Conservation (phyloP, 2,888 invertebrate genomes). For the Drosophila tripunctata region DNA sequence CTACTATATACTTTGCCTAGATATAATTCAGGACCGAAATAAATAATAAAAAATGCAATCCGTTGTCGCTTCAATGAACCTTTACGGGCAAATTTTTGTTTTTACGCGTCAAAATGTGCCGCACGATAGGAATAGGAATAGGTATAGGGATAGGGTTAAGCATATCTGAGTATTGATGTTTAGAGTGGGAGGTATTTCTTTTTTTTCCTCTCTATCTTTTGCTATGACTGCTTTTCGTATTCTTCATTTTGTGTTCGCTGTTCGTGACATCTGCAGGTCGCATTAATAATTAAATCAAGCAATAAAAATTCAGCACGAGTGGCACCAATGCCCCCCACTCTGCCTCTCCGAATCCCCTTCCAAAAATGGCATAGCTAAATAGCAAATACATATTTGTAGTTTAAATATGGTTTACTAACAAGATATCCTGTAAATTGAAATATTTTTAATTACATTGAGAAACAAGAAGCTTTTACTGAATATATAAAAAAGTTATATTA, state of each 20-base stretch:
- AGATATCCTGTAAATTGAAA: slow-evolving; percentile 1
- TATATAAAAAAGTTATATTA: too few relatives aligned
- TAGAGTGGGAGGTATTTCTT: not conserved
- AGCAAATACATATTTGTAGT: slow-evolving; percentile 16
- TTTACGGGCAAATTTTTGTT: slow-evolving; percentile 55
- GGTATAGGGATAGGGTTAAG: slow-evolving; percentile 69
- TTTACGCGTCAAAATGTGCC: slow-evolving; percentile 74
- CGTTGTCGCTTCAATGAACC: slow-evolving; percentile 72
- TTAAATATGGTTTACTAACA: not conserved
- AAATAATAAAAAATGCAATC: slow-evolving; percentile 80
- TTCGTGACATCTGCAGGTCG: slow-evolving; percentile 81
- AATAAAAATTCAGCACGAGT: slow-evolving; percentile 80
- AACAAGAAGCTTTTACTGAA: too few relatives aligned
- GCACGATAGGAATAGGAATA: slow-evolving; percentile 72
- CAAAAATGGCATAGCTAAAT: slow-evolving; percentile 46
- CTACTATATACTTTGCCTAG: too few relatives aligned
- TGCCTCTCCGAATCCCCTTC: not conserved
- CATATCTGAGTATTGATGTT: slow-evolving; percentile 41
- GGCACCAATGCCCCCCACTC: slow-evolving; percentile 33
- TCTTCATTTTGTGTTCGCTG: slow-evolving; percentile 23
- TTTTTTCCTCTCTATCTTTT: not conserved
- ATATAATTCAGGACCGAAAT: slow-evolving; percentile 58
- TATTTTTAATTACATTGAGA: too few relatives aligned
- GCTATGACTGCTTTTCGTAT: not conserved
- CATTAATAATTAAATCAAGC: slow-evolving; percentile 81